These are phyloP conservation scores for Diarsia rubi DNA, from an alignment of 2,888 invertebrate genomes.

Conservation along the genomic window DNA sequence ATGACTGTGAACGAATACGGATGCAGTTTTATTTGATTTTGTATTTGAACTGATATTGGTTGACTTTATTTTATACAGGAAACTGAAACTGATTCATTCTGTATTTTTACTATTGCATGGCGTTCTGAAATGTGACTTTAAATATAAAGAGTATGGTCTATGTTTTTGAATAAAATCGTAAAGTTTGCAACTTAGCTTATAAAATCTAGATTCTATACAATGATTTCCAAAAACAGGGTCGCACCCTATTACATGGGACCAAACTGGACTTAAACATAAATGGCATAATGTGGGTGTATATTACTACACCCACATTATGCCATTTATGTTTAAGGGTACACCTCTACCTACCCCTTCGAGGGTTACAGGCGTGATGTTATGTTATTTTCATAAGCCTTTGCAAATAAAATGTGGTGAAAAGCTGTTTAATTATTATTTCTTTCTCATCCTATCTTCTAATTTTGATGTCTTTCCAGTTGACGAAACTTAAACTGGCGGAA, in stretches of 20 bases:
- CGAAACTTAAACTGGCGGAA: background rate
- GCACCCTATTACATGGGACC: too few relatives aligned
- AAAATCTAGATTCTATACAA: background rate
- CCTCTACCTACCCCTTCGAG: too few relatives aligned
- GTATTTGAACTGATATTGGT: slow-evolving; percentile 10
- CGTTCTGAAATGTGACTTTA: background rate
- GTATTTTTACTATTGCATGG: background rate
- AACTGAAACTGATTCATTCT: too few relatives aligned
- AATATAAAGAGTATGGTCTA: background rate
- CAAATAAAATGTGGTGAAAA: background rate
- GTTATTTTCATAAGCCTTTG: background rate
- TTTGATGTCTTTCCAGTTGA: background rate
- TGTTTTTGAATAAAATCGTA: background rate
- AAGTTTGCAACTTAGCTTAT: background rate
- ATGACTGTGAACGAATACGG: slow-evolving; percentile 8
- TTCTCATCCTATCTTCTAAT: background rate
- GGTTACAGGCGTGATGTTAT: too few relatives aligned
- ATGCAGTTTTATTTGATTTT: slow-evolving; percentile 30
- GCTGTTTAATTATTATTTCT: background rate
- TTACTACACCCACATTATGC: too few relatives aligned
- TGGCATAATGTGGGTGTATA: too few relatives aligned
- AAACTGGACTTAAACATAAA: too few relatives aligned
- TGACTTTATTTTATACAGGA: slow-evolving; percentile 6
- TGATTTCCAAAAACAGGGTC: background rate
- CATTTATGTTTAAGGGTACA: too few relatives aligned